Conservation (phyloP, 2,113 vertebrate species). For the Aphyosemion australe region DNA sequence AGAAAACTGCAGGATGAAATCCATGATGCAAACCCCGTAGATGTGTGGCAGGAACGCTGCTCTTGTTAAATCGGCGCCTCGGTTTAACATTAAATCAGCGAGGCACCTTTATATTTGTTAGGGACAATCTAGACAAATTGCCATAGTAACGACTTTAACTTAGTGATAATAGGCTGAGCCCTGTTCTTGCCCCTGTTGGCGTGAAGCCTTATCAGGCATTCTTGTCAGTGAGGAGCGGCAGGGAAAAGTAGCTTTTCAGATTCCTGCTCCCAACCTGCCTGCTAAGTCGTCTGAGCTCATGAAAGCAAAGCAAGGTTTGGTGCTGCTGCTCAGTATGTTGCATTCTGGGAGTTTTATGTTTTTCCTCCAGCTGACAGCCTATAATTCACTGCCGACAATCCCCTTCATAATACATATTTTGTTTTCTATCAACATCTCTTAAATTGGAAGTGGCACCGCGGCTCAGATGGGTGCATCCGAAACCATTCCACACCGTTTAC, state of each 20-base stretch:
- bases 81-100: constrained; percentile 82
- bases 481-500: constrained; percentile 47
- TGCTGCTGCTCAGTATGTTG: constrained; percentile 54
- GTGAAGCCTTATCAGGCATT: constrained; percentile 86
- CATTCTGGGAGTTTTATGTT: constrained; percentile 62
- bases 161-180: constrained; percentile 87
- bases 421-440: constrained; percentile 68
- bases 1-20: constrained; percentile 53
- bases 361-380: constrained; percentile 52
- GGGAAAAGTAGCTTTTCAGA: constrained; percentile 83
- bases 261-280: constrained; percentile 80
- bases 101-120: constrained; percentile 85
- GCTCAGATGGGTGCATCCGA: constrained; percentile 46
- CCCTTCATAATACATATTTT: constrained; percentile 76
- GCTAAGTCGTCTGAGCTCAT: constrained; percentile 77
- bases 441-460: constrained; percentile 64
- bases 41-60: not conserved
- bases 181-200: constrained; percentile 85
- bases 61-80: constrained; percentile 45
- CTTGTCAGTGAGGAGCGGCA: constrained; percentile 86
- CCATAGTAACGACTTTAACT: constrained; percentile 86
- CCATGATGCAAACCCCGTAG: constrained; percentile 37
- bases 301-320: constrained; percentile 65
- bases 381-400: constrained; percentile 71
- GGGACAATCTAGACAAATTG: constrained; percentile 83